Percentiles rank a stretch among this genome's conserved stretches.
Evolutionary conservation across 2,797 vertebrate genomes (phyloP).

Genomic region (Darevskia nairensis): DNA sequence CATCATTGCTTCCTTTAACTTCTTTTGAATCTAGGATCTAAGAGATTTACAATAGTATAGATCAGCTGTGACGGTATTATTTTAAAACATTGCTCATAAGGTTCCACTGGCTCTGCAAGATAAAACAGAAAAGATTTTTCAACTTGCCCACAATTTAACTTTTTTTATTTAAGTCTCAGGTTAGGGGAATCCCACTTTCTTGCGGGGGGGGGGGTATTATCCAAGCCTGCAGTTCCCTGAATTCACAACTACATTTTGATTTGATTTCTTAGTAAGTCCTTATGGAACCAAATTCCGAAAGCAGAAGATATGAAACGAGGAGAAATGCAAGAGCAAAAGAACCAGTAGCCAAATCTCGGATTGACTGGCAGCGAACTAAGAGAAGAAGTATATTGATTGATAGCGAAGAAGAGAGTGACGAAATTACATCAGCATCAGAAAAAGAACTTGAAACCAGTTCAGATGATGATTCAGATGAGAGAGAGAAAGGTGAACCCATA

Average conservation of each 20-base stretch:
- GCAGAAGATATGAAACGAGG: constrained; percentile 73
- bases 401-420: constrained; percentile 68
- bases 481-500: neutral
- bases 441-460: constrained; percentile 46
- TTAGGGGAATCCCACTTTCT: neutral
- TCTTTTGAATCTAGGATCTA: neutral
- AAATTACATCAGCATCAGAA: constrained; percentile 38
- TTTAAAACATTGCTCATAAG: neutral
- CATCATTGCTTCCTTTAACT: too few relatives aligned
- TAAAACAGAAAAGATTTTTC: neutral
- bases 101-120: neutral
- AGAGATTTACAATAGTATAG: neutral
- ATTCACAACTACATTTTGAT: neutral
- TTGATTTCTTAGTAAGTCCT: neutral
- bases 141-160: neutral
- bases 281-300: constrained; percentile 67
- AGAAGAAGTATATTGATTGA: constrained; percentile 62
- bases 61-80: neutral
- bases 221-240: neutral
- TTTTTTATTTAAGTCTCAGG: neutral
- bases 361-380: constrained; percentile 82
- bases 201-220: neutral
- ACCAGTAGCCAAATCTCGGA: constrained; percentile 64
- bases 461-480: constrained; percentile 48
- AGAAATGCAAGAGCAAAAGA: constrained; percentile 49